A percentile compares a stretch with the other conserved stretches of the same genome.
Evolutionary conservation across 2,888 invertebrate genomes (phyloP).

Genomic region (Tortrix viridana): DNA sequence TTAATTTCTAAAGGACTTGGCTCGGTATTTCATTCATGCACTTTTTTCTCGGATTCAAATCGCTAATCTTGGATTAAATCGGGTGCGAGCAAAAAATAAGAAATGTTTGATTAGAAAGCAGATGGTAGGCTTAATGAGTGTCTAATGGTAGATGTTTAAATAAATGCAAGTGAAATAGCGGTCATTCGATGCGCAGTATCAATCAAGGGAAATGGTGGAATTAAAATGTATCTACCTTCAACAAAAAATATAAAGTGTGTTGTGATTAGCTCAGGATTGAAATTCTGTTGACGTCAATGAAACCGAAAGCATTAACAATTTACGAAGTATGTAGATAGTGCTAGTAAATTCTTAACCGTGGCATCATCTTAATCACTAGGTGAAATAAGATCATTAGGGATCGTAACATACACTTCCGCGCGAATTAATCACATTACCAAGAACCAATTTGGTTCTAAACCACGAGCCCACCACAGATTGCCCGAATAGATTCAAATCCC

Average conservation of each 20-base stretch:
- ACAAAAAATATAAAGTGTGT: neutral
- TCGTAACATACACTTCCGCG: slow-evolving; percentile 18
- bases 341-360: too few species aligned
- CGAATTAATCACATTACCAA: slow-evolving; percentile 27
- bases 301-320: too few species aligned
- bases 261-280: neutral
- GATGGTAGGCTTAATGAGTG: slow-evolving; percentile 58
- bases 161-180: slow-evolving; percentile 39
- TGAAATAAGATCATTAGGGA: neutral
- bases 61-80: slow-evolving; percentile 50
- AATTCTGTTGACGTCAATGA: too few species aligned
- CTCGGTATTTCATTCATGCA: slow-evolving; percentile 46
- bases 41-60: slow-evolving; percentile 46
- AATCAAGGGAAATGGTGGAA: neutral
- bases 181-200: slow-evolving; percentile 6
- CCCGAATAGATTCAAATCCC: slow-evolving; percentile 20
- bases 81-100: slow-evolving; percentile 50
- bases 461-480: slow-evolving; percentile 34
- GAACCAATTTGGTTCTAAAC: slow-evolving; percentile 26
- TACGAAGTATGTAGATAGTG: too few species aligned
- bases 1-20: slow-evolving; percentile 38
- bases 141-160: slow-evolving; percentile 48
- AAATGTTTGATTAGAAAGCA: slow-evolving; percentile 64
- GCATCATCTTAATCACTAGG: neutral
- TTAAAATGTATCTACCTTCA: neutral